Evolutionary conservation across 2,888 invertebrate genomes (phyloP).

Genomic region (Chelonus formosanus): DNA sequence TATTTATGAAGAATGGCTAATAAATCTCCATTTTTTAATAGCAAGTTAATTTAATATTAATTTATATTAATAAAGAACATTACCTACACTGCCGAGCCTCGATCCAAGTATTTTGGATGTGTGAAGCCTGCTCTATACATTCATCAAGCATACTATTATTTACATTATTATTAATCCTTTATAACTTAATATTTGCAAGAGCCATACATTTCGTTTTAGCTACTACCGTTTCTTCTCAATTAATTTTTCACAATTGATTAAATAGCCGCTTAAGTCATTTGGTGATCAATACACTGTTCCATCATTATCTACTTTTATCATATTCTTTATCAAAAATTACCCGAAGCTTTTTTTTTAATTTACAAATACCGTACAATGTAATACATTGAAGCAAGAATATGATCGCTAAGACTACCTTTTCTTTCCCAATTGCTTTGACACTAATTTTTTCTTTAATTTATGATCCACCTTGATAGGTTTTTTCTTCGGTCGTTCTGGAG

Average conservation of each 20-base stretch:
- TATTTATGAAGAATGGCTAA: no score
- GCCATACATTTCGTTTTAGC: conserved; percentile 16
- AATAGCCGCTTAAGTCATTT: no score
- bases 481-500: conserved; percentile 68
- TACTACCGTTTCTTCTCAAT: conserved; percentile 18
- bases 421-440: conserved; percentile 57
- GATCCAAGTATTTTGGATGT: conserved; percentile 31
- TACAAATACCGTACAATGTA: conserved; percentile 32
- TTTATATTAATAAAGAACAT: conserved; percentile 32
- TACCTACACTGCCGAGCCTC: conserved; percentile 28
- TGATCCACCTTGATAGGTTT: conserved; percentile 61
- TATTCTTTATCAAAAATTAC: conserved; percentile 8
- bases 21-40: conserved; percentile 16
- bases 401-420: conserved; percentile 63
- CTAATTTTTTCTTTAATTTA: conserved; percentile 55
- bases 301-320: conserved; percentile 6
- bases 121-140: conserved; percentile 43
- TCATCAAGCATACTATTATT: conserved; percentile 45
- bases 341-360: conserved; percentile 12
- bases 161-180: conserved; percentile 36
- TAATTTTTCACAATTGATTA: neutral
- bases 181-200: conserved; percentile 21
- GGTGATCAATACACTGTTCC: no score
- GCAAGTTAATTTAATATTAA: conserved; percentile 45
- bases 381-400: conserved; percentile 37